Evolutionary conservation across 2,888 invertebrate species (phyloP).

Genomic region (Heliconius erato): DNA sequence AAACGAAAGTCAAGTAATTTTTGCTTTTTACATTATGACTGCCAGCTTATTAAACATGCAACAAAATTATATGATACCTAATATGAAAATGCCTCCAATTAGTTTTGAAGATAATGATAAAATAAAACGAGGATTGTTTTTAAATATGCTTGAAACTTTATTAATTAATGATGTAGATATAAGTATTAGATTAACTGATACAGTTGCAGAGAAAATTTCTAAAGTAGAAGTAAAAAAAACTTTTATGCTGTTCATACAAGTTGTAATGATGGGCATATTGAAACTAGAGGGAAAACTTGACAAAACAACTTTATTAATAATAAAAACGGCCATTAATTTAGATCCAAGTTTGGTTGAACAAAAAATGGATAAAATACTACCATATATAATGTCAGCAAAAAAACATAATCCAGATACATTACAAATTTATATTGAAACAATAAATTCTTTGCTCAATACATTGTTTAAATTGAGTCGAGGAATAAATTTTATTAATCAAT

Average conservation of each 20-base stretch:
- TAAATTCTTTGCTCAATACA: slow-evolving; percentile 75
- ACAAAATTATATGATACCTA: slow-evolving; percentile 73
- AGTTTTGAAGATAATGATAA: slow-evolving; percentile 68
- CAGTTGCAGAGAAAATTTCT: slow-evolving; percentile 71
- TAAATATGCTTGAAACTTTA: slow-evolving; percentile 72
- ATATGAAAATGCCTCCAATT: slow-evolving; percentile 67
- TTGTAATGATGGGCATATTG: slow-evolving; percentile 71
- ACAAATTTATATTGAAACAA: slow-evolving; percentile 69
- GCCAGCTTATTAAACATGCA: slow-evolving; percentile 69
- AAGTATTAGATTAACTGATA: slow-evolving; percentile 71
- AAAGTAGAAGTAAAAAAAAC: slow-evolving; percentile 77
- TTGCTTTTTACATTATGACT: slow-evolving; percentile 77
- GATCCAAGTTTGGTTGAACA: slow-evolving; percentile 79
- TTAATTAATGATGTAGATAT: slow-evolving; percentile 76
- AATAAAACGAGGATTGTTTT: slow-evolving; percentile 70
- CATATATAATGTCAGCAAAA: slow-evolving; percentile 72
- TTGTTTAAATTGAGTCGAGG: slow-evolving; percentile 80
- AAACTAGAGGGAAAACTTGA: slow-evolving; percentile 75
- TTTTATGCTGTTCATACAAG: slow-evolving; percentile 73
- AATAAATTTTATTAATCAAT: slow-evolving; percentile 69
- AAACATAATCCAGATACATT: slow-evolving; percentile 63
- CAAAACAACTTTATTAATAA: slow-evolving; percentile 70
- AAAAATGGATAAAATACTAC: slow-evolving; percentile 70
- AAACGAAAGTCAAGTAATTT: slow-evolving; percentile 74
- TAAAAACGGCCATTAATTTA: slow-evolving; percentile 72